These are phyloP conservation scores for Hydrolagus affinis DNA, from an alignment of 2,113 vertebrate species.

Conservation along the genomic window DNA sequence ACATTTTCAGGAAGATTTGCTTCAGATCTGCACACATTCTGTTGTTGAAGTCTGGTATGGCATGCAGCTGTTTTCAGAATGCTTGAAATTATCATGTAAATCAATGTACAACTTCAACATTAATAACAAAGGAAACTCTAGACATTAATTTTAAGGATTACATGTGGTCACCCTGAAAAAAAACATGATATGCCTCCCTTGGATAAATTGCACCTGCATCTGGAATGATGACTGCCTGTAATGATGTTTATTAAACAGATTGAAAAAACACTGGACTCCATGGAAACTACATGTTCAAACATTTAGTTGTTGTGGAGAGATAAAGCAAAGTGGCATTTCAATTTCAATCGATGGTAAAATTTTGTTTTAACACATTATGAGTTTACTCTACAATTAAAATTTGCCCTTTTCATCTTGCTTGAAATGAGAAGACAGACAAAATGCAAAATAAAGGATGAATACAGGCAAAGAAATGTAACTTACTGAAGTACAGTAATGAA, in stretches of 20 bases:
- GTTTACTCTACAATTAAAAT: neutral
- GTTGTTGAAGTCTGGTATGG: constrained; percentile 28
- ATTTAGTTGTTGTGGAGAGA: constrained; percentile 37
- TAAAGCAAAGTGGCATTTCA: constrained; percentile 43
- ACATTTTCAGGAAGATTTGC: neutral
- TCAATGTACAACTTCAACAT: constrained; percentile 46
- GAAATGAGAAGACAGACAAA: neutral
- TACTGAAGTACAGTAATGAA: neutral
- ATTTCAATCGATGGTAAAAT: constrained; percentile 43
- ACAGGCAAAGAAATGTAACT: neutral
- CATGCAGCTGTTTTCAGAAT: constrained; percentile 39
- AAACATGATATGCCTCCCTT: constrained; percentile 50
- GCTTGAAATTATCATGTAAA: constrained; percentile 42
- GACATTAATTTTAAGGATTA: constrained; percentile 63
- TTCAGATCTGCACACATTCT: neutral
- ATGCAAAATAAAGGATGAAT: neutral
- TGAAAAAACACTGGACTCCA: constrained; percentile 49
- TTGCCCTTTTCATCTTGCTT: neutral
- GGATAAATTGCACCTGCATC: constrained; percentile 49
- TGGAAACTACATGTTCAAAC: constrained; percentile 44
- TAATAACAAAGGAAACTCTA: constrained; percentile 50
- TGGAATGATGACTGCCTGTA: constrained; percentile 50
- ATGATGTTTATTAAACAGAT: constrained; percentile 61
- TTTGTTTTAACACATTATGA: neutral
- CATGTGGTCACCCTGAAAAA: constrained; percentile 49